Evolutionary conservation across 1,140 invertebrate genomes (phyloP), one percentile per base, ranked within the genome.

Genomic region (Drosophila burlai): DNA sequence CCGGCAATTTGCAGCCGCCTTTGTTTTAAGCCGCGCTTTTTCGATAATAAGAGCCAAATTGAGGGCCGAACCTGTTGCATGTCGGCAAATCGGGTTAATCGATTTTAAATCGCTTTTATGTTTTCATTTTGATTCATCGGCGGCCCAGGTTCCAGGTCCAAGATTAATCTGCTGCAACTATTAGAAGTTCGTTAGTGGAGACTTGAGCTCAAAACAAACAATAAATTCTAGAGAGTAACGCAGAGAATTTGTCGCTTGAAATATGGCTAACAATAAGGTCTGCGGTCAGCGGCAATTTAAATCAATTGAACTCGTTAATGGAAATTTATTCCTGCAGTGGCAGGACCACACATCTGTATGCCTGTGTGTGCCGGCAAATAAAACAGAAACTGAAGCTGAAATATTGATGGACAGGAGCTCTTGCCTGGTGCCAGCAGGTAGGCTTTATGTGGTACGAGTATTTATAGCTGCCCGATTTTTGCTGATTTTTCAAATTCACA

Each of bases 71-170:
- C 89, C 89, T 91, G 89, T 91, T 91, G 89, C 89, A 91, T 91
- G 86, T 91, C 83, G 76, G 77, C 83, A 71, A 91, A 89, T 82
- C 81, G 84, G 81, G 84, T 90, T 91, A 92, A 92, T 92, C 91
- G 91, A 92, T 92, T 92, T 92, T 92, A 92, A 92, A 92, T 92
- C 87, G 91, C 79, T 89, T 78, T 89, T 76, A 80, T 87, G 91
- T 91, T 92, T 91, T 86, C 82, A 87, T 92, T 92, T 92, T 81
- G 83, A 89, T 80, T 60, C 75, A 49, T 57, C 55, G 72, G 36
- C 2, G 34, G 10, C 26, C 6, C 9, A n/a, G 26, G 7, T 47
- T 1, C 13, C 47, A 29, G 21, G 13, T 10, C 68, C 68, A 66
- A 85, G 85, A 89, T 89, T 82, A 82, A 90, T 89, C 55, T 79